Evolutionary conservation across 64 coral and sea anemone species (phyloP).

Genomic region (Porites australiensis): DNA sequence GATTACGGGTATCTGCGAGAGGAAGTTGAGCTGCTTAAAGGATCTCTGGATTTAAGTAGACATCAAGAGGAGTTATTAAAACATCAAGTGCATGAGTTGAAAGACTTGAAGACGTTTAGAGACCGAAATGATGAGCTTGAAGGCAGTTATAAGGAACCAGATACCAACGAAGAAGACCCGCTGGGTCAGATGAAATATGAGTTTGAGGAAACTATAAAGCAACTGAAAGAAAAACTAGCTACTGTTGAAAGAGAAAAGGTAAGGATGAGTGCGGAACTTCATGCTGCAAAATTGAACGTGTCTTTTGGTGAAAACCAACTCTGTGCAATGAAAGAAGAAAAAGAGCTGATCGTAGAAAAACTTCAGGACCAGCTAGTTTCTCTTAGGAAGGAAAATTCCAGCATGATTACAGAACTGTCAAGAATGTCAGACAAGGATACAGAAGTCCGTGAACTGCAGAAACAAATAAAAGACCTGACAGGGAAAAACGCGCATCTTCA

Average conservation of each 20-base stretch:
- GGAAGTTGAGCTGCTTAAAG: not conserved
- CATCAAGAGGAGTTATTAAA: not conserved
- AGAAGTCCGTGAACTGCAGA: not conserved
- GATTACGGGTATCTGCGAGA: slow-evolving; percentile 4
- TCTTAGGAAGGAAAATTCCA: not conserved
- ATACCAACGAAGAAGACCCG: not conserved
- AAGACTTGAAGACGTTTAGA: not conserved
- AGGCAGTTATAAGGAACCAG: not conserved
- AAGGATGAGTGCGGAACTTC: not conserved
- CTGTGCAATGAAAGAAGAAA: not conserved
- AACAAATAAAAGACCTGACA: not conserved
- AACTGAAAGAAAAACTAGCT: not conserved
- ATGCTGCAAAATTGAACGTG: not conserved
- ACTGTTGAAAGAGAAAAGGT: not conserved
- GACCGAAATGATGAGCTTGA: not conserved
- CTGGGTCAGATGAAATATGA: not conserved
- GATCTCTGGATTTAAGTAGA: not conserved
- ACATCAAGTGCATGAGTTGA: not conserved
- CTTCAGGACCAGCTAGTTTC: not conserved
- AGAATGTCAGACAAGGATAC: not conserved
- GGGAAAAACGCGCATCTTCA: not conserved
- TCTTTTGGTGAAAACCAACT: not conserved
- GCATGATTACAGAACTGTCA: not conserved
- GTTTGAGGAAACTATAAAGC: too few relatives aligned
- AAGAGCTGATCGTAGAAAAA: not conserved